phyloP scores from a whole-genome alignment of 92 coral and sea anemone species.

The Siderastrea radians region DNA sequence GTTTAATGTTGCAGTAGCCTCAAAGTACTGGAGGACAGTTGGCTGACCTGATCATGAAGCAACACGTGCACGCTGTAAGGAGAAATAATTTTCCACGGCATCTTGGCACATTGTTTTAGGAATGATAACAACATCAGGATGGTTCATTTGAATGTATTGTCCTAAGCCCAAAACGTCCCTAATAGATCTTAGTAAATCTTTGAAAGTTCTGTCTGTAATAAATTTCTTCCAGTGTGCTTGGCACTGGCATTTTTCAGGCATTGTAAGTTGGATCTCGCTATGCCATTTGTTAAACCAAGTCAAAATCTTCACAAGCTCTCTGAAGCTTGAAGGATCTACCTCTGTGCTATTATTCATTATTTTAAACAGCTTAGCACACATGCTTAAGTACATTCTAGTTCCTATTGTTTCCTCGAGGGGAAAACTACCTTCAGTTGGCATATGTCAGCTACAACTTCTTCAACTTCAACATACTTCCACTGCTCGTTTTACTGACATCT shows the following conservation, averaged over 20 bases:
- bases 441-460: too few species aligned
- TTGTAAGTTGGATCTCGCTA: constrained; percentile 7
- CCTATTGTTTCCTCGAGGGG: too few species aligned
- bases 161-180: too few species aligned
- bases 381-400: neutral
- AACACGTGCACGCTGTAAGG: constrained; percentile 60
- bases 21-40: constrained; percentile 10
- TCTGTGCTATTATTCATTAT: constrained; percentile 33
- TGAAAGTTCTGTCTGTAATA: too few species aligned
- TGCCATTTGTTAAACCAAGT: constrained; percentile 29
- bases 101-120: constrained; percentile 69
- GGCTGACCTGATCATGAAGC: constrained; percentile 35
- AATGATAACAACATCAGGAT: constrained; percentile 38
- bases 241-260: constrained; percentile 2
- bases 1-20: neutral
- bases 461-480: too few species aligned
- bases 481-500: too few species aligned
- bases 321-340: neutral
- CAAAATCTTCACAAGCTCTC: constrained; percentile 24
- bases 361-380: constrained; percentile 11
- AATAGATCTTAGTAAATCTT: too few species aligned
- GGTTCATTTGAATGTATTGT: constrained; percentile 11
- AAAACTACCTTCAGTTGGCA: neutral
- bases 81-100: neutral
- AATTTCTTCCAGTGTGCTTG: constrained; percentile 20